Evolutionary conservation across 2,797 vertebrate species (phyloP), one percentile per base, ranked within the genome.

Genomic region (Hydrophis major): DNA sequence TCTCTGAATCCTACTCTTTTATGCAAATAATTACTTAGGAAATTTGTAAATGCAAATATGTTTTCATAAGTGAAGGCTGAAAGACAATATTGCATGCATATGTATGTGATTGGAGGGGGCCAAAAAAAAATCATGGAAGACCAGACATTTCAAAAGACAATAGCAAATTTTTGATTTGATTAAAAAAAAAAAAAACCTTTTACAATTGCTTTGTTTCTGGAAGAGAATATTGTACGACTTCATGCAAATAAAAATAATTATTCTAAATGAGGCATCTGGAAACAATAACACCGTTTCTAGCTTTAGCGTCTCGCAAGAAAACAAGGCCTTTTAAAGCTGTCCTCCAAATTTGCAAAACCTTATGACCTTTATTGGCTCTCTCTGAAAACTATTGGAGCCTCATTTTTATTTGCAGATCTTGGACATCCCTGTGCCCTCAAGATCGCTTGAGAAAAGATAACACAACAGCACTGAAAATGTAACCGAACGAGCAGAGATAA

Each of bases 371-470:
- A 22, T 42, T 78, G 74, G 37, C 8, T 78, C 3, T 3, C 32
- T 78, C 20, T 42, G 6, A 42, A 42, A 78, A 42, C 74, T 11
- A 11, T 78, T 22, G 1, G 7, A 47, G 37, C 74, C 37, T 25
- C 10, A 8, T 42, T 25, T 47, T 47, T 22, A 25, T 83, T 83
- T 83, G 8, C 20, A 83, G 74, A 47, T 47, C 4, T 2, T 47
- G 4, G 8, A 83, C 1, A 12, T 4, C 4, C 20, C 20, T 42
- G 18, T 3, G 6, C 16, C 0, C 6, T 22, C 22, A 60, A 3
- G 28, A 13, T 69, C 7, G 1, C 32, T 37, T 47, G 20, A 2
- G 20, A 47, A 83, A 83, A 11, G 10, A 47, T 37, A 83, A 83
- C 69, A 10, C 32, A 4, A 10, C 69, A 22, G 32, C 69, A 3